A percentile compares a stretch with the other conserved stretches of the same genome.
These are phyloP conservation scores for Rhysida immarginata DNA, from an alignment of 1,140 invertebrate species.

Conservation along the genomic window DNA sequence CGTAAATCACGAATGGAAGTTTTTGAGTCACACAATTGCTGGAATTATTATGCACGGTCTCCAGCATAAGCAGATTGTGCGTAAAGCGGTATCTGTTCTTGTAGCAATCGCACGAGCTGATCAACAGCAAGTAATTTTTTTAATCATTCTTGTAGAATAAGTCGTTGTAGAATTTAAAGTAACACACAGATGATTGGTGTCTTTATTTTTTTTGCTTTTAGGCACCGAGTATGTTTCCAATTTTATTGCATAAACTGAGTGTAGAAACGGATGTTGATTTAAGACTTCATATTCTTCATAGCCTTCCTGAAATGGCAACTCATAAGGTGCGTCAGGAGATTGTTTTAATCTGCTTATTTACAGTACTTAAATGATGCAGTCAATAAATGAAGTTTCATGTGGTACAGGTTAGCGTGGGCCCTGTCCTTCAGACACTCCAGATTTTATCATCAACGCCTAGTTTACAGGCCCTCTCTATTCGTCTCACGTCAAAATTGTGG, in stretches of 20 bases:
- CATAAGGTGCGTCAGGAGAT: too few species aligned
- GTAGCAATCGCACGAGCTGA: not conserved
- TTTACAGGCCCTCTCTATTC: not conserved
- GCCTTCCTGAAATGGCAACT: not conserved
- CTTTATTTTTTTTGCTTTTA: too few species aligned
- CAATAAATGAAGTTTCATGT: too few species aligned
- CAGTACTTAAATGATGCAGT: too few species aligned
- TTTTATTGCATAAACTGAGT: slow-evolving; percentile 1
- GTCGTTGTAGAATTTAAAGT: not conserved
- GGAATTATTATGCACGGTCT: not conserved
- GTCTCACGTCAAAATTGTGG: not conserved
- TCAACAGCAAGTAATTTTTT: not conserved
- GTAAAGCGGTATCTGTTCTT: not conserved
- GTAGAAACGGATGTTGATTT: slow-evolving; percentile 2
- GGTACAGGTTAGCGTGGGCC: not conserved
- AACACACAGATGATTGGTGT: too few species aligned
- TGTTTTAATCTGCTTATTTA: too few species aligned
- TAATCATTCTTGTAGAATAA: not conserved
- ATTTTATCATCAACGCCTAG: not conserved
- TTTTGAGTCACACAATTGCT: not conserved
- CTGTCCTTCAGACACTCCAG: slow-evolving; percentile 1
- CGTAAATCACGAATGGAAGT: not conserved
- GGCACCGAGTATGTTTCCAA: slow-evolving; percentile 1
- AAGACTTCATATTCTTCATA: not conserved
- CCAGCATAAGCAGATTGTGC: not conserved